Conservation (phyloP, 23 tunicate species). For the Clavelina lepadiformis region DNA sequence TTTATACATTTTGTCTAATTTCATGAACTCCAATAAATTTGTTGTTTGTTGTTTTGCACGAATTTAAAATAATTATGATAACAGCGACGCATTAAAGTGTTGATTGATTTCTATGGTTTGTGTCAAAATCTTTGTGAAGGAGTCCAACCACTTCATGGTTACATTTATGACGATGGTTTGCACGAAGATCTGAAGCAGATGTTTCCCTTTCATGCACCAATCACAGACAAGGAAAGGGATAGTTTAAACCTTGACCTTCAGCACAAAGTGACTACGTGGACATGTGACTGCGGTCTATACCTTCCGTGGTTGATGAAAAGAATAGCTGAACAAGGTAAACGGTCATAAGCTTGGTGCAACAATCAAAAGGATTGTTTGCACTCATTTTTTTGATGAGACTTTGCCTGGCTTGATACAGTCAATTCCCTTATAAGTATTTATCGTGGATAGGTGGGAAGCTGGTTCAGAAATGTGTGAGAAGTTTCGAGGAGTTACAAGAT, state of each 20-base stretch:
- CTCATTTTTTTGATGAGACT: too few species aligned
- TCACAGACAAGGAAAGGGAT: conserved; percentile 10
- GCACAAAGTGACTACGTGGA: conserved; percentile 41
- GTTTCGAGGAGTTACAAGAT: conserved; percentile 40
- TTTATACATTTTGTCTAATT: background rate
- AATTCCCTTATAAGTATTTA: too few species aligned
- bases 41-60: too few species aligned
- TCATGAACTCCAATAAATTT: too few species aligned
- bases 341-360: too few species aligned
- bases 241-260: too few species aligned
- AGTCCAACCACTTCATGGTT: conserved; percentile 11
- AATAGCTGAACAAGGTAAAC: conserved; percentile 26
- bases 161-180: conserved; percentile 10
- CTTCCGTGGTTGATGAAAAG: conserved; percentile 37
- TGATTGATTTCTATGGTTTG: too few species aligned
- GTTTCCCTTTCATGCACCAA: background rate
- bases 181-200: background rate
- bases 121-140: conserved; percentile 6
- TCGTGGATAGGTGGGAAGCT: conserved; percentile 81
- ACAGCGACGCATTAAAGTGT: too few species aligned
- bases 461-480: conserved; percentile 32
- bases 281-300: conserved; percentile 42
- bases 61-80: too few species aligned
- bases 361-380: too few species aligned
- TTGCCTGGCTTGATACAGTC: too few species aligned